Conservation (phyloP, 2,888 invertebrate species). For the Microdon myrmicae region DNA sequence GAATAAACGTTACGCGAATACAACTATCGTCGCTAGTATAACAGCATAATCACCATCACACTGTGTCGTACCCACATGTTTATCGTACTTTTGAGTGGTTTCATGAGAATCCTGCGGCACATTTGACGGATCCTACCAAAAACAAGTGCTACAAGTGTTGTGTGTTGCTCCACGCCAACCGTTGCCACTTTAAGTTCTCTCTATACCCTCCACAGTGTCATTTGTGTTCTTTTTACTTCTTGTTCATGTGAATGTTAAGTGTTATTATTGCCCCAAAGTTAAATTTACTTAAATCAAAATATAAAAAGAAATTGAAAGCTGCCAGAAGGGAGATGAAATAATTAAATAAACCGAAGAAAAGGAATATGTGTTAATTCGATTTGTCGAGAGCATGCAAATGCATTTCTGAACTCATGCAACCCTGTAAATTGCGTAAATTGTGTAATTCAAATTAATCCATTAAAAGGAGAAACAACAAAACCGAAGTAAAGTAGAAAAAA, state of each 20-base stretch:
- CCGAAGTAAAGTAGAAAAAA: not conserved
- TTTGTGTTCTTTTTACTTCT: not conserved
- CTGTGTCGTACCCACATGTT: conserved; percentile 13
- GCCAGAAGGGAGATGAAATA: not conserved
- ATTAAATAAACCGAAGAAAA: no score
- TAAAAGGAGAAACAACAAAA: conserved; percentile 12
- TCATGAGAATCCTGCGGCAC: conserved; percentile 18
- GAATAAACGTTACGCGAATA: conserved; percentile 35
- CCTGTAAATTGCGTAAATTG: conserved; percentile 13
- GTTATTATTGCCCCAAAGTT: conserved; percentile 6
- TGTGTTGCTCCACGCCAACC: no score
- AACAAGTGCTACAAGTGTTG: conserved; percentile 36
- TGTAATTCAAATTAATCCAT: conserved; percentile 30
- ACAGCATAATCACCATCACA: conserved; percentile 12
- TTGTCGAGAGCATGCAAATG: conserved; percentile 10
- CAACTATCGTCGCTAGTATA: conserved; percentile 26
- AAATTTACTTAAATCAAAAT: conserved; percentile 16
- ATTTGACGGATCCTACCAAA: conserved; percentile 6
- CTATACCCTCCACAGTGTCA: no score
- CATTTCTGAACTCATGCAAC: not conserved
- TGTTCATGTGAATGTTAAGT: conserved; percentile 3
- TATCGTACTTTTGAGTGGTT: conserved; percentile 17
- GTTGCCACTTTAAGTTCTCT: not conserved
- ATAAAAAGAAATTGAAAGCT: not conserved
- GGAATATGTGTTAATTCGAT: conserved; percentile 23